Base-by-base conservation (phyloP, 2,888 invertebrate genomes). In the Papilio protenor region DNA sequence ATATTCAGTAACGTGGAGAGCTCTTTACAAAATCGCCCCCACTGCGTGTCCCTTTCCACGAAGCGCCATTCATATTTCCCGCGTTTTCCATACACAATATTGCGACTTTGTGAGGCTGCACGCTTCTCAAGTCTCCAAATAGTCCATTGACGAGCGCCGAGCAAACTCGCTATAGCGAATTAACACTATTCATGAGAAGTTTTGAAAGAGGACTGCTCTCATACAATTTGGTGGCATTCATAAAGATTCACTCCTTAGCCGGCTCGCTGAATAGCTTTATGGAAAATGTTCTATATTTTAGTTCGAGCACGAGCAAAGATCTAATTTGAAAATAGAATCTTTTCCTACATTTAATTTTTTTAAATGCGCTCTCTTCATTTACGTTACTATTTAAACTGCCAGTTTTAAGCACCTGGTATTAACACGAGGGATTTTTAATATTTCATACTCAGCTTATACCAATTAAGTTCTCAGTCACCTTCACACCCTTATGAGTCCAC, bases 191-290 rank as follows among this genome's bases (percentile, higher is more conserved):
- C 94, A 94, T 89, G 87, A 90, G 91, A 93, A 94, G 89, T 93
- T 93, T 93, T 94, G 90, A 94, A 94, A 94, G 94, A 94, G 92
- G 93, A 94, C 93, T 93, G 91, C 93, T 92, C 92, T 93, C 94
- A 94, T 94, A 94, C 94, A 94, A 94, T 94, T 94, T 94, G 93
- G 94, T 92, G 91, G 94, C 92, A 94, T 94, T 94, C 94, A 94
- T 91, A 94, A 93, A 94, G 93, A 94, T 92, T 92, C 92, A 90
- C 93, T 93, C 91, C 94, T 94, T 92, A 93, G 91, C 90, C 87
- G 84, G 89, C 88, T 85, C 87, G 87, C 87, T 93, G 93, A 94
- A 94, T 92, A 87, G 92, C 89, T 92, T 92, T 92, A 92, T 93
- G 91, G 90, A 87, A 87, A 91, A 89, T 89, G 89, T 88, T 90